Base-by-base conservation (phyloP, 2,888 invertebrate genomes). In the Drosophila leonis region DNA sequence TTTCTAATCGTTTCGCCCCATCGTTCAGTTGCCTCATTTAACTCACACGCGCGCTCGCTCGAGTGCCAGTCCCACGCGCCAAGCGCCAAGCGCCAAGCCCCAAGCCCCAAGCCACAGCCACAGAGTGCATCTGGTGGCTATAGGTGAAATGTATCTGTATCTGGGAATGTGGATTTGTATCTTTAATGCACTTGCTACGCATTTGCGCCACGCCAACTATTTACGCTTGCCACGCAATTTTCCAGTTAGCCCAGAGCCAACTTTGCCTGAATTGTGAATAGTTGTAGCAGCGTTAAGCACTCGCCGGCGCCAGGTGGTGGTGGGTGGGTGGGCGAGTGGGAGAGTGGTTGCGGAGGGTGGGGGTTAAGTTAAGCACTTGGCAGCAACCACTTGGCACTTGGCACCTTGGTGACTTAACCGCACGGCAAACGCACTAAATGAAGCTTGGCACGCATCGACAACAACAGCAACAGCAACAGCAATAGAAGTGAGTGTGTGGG, bases 201-300 rank as follows among this genome's bases (percentile, higher is more conserved):
- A 56, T 56, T 75, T 29, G 42, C 55, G 59, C 49, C 62, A 90
- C 90, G 90, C 90, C n/a, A 37, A 10, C 74, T 83, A 80, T 80
- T 71, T 63, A 66, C 73, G 62, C 62, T 83, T 80, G 82, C 82
- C 90, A 89, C 90, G 89, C 90, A 90, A 90, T 79, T 80, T 81
- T 72, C 86, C 80, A 81, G 78, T 81, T 78, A 84, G 61, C 24
- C 24, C 12, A 37, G 27, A 46, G 59, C 44, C 8, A 49, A 49
- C 51, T 52, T 52, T 52, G 33, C 51, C 48, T 48, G 6, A 12
- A 52, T 52, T 35, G 29, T 35, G 35, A 37, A n/a, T 54, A 37
- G 37, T 54, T 54, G 52, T 27, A 54, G 52, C 33, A 2, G 51
- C 18, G 15, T 44, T 44, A 44, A 9, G 24, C 44, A 24, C 41